A percentile compares a stretch with the other conserved stretches of the same genome.
phyloP scores from a whole-genome alignment of 2,797 vertebrate species.

The Saxicola maurus region DNA sequence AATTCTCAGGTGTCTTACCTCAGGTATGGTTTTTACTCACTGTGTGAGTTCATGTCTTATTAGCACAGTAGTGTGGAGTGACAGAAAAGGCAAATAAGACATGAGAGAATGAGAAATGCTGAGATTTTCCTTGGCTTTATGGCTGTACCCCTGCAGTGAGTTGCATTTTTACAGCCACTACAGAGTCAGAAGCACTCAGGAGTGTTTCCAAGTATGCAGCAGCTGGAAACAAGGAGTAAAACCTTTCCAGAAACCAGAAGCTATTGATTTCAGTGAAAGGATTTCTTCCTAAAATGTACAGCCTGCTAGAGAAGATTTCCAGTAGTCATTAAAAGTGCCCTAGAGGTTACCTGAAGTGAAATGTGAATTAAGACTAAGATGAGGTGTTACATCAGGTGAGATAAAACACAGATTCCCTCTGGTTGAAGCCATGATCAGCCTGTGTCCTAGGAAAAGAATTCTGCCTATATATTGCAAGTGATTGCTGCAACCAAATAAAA shows the following conservation, averaged over 20 bases:
- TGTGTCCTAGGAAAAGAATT: not conserved
- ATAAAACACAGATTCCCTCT: conserved; percentile 28
- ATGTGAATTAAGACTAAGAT: conserved; percentile 3
- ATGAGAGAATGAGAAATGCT: not conserved
- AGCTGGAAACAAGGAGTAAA: conserved; percentile 23
- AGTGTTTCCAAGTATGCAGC: not conserved
- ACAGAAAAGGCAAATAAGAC: not conserved
- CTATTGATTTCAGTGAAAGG: not conserved
- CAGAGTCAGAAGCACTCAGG: not conserved
- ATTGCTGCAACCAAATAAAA: not conserved
- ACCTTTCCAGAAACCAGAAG: conserved; percentile 14
- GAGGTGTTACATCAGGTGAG: not conserved
- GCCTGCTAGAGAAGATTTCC: conserved; percentile 30
- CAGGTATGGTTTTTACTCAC: not conserved
- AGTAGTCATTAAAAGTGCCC: conserved; percentile 18
- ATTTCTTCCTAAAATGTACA: conserved; percentile 6
- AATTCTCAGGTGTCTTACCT: not conserved
- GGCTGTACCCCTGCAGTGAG: not conserved
- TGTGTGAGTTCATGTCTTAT: rapidly evolving
- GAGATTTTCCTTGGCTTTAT: not conserved
- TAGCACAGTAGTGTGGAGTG: not conserved
- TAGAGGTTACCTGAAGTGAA: conserved; percentile 25
- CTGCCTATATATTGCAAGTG: not conserved
- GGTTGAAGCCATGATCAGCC: not conserved
- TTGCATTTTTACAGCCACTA: not conserved